Conservation (phyloP, 2,888 invertebrate genomes). For the Nematopogon swammerdamellus region DNA sequence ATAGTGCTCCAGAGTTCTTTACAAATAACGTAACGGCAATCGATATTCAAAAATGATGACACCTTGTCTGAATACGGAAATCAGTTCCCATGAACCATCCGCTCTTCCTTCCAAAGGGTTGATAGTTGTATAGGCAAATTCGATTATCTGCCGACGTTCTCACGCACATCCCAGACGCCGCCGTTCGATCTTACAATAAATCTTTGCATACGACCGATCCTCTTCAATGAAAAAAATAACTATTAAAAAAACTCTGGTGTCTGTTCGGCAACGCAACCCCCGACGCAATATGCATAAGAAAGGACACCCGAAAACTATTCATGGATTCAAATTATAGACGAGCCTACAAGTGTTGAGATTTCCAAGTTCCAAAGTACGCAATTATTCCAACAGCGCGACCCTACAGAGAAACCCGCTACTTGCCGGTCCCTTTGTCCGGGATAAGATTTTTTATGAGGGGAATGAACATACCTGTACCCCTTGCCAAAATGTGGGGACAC, state of each 20-base stretch:
- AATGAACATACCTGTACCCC: constrained; percentile 41
- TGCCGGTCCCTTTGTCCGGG: constrained; percentile 25
- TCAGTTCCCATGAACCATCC: constrained; percentile 40
- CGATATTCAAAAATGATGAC: constrained; percentile 55
- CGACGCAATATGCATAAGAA: constrained; percentile 47
- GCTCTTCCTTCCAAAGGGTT: constrained; percentile 33
- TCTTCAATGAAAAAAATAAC: constrained; percentile 41
- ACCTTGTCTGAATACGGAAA: constrained; percentile 56
- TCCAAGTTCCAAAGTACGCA: constrained; percentile 23
- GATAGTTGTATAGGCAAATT: constrained; percentile 53
- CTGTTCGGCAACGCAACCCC: constrained; percentile 41
- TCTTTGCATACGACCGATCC: constrained; percentile 42
- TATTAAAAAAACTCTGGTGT: constrained; percentile 48
- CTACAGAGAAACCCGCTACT: constrained; percentile 25
- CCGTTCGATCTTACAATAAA: constrained; percentile 30
- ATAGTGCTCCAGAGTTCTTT: constrained; percentile 39
- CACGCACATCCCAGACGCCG: constrained; percentile 48
- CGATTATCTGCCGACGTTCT: constrained; percentile 51
- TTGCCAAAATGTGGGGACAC: constrained; percentile 42
- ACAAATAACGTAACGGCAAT: constrained; percentile 44
- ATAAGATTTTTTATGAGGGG: constrained; percentile 29
- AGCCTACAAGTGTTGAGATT: constrained; percentile 43
- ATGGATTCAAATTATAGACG: constrained; percentile 51
- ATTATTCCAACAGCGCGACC: constrained; percentile 14
- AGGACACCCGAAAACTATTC: constrained; percentile 19